Evolutionary conservation across 1,140 invertebrate genomes (phyloP).

Genomic region (Anastrepha ludens): DNA sequence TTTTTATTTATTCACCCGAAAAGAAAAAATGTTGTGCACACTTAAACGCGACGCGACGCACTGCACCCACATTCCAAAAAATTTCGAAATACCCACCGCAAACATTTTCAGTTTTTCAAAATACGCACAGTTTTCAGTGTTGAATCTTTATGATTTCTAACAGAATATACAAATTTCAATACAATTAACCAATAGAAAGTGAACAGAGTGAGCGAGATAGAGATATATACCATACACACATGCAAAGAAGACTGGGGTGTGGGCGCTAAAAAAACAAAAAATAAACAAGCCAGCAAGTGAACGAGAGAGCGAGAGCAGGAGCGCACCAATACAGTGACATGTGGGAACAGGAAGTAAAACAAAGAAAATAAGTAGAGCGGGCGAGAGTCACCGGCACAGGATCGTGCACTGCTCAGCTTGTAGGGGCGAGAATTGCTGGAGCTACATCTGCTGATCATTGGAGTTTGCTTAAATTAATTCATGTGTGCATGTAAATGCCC

Average conservation of each 20-base stretch:
- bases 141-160: background rate
- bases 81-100: slow-evolving; percentile 55
- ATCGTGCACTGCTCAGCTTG: background rate
- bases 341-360: background rate
- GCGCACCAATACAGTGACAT: background rate
- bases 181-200: slow-evolving; percentile 34
- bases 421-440: too few relatives aligned
- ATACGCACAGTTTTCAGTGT: slow-evolving; percentile 47
- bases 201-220: background rate
- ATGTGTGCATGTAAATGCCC: too few relatives aligned
- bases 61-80: slow-evolving; percentile 73
- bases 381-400: background rate
- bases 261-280: slow-evolving; percentile 28
- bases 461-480: too few relatives aligned
- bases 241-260: background rate
- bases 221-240: background rate
- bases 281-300: slow-evolving; percentile 17
- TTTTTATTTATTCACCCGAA: background rate
- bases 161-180: slow-evolving; percentile 1
- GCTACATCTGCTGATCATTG: too few relatives aligned
- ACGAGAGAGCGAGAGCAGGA: background rate
- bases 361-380: background rate
- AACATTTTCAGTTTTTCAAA: slow-evolving; percentile 48
- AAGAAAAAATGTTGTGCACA: slow-evolving; percentile 57
- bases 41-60: slow-evolving; percentile 72